Conservation (phyloP, 1,140 invertebrate species). For the Cherax destructor region DNA sequence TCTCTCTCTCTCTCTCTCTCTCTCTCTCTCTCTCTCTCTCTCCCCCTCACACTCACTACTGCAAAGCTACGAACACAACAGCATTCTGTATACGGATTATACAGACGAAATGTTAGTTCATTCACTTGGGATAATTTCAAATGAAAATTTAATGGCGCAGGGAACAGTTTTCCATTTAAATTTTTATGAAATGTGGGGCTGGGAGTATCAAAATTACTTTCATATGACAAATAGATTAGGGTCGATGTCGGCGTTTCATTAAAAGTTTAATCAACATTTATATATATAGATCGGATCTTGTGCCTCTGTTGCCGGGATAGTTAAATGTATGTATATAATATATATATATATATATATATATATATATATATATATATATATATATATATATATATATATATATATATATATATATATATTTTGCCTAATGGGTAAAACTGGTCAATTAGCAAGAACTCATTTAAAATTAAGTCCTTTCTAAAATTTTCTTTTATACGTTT, state of each 20-base stretch:
- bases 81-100: neutral
- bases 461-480: too few relatives aligned
- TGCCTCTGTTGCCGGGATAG: too few relatives aligned
- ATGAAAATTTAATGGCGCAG: neutral
- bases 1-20: neutral
- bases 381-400: too few relatives aligned
- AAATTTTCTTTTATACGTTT: too few relatives aligned
- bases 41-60: too few relatives aligned
- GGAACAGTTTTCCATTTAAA: neutral
- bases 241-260: neutral
- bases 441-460: too few relatives aligned
- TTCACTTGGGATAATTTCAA: neutral
- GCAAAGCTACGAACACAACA: neutral
- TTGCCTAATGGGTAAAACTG: too few relatives aligned
- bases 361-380: neutral
- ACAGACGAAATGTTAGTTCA: neutral
- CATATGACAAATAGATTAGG: slow-evolving; percentile 4
- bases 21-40: neutral
- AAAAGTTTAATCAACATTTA: neutral
- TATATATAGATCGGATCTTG: too few relatives aligned
- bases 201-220: neutral
- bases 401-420: too few relatives aligned
- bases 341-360: too few relatives aligned
- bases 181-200: neutral
- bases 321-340: too few relatives aligned